A percentile compares a stretch with the other conserved stretches of the same genome.
These are phyloP conservation scores for Oreochromis spilurus DNA, from an alignment of 2,113 vertebrate species.

Conservation along the genomic window DNA sequence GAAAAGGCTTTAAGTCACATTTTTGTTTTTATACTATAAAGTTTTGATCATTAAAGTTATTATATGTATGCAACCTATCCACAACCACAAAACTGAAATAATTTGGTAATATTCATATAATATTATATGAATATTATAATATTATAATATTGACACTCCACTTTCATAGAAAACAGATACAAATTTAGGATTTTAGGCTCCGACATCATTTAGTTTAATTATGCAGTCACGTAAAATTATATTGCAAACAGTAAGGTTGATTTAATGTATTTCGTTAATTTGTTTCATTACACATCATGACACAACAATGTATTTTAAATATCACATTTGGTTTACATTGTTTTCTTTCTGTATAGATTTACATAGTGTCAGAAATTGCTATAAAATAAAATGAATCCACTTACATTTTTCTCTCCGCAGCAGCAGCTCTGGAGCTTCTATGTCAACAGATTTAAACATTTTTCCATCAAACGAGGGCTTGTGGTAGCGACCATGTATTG, in stretches of 20 bases:
- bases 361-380: neutral
- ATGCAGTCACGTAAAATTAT: neutral
- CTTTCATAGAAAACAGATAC: neutral
- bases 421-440: slow-evolving; percentile 78
- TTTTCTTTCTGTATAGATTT: neutral
- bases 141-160: rapidly evolving
- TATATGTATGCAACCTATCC: neutral
- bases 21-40: neutral
- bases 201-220: neutral
- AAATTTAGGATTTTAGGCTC: neutral
- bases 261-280: neutral
- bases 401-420: slow-evolving; percentile 59
- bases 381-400: neutral
- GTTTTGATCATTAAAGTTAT: neutral
- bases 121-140: no score
- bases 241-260: neutral
- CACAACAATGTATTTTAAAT: neutral
- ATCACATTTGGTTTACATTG: neutral
- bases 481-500: slow-evolving; percentile 86
- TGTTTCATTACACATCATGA: neutral
- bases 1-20: neutral
- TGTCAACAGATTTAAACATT: slow-evolving; percentile 30
- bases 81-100: neutral
- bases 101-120: neutral
- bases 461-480: slow-evolving; percentile 58